Percentiles rank a stretch among this genome's conserved stretches.
Conservation (phyloP, 2,888 invertebrate genomes). For the Myopa testacea region DNA sequence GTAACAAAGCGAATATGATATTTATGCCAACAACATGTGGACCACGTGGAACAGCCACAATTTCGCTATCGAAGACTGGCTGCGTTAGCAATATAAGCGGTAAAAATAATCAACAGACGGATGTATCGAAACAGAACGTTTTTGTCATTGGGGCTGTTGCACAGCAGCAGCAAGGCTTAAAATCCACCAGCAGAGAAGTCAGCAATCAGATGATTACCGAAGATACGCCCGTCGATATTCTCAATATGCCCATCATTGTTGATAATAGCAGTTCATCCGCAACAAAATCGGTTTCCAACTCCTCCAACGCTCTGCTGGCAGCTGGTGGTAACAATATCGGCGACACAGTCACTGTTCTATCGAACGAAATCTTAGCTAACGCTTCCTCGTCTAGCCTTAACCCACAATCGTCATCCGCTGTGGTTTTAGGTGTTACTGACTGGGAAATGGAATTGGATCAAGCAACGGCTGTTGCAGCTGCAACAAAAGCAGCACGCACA, state of each 20-base stretch:
- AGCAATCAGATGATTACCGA: constrained; percentile 69
- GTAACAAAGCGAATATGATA: constrained; percentile 57
- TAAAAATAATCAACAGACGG: constrained; percentile 26
- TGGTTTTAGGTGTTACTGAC: constrained; percentile 67
- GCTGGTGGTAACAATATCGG: constrained; percentile 45
- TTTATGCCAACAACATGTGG: constrained; percentile 58
- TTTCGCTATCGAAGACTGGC: constrained; percentile 48
- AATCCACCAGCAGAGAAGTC: not conserved
- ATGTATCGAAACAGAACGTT: constrained; percentile 55
- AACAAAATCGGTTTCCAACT: constrained; percentile 29
- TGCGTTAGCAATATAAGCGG: constrained; percentile 38
- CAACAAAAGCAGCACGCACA: constrained; percentile 42
- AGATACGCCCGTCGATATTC: constrained; percentile 72
- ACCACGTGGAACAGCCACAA: constrained; percentile 43
- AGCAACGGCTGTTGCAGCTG: constrained; percentile 59
- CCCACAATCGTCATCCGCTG: constrained; percentile 44
- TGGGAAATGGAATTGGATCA: constrained; percentile 76
- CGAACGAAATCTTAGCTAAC: constrained; percentile 35
- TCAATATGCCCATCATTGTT: constrained; percentile 65
- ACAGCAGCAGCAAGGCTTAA: constrained; percentile 26
- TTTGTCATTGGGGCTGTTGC: constrained; percentile 55
- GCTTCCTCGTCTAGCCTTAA: constrained; percentile 36
- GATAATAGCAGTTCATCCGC: constrained; percentile 46
- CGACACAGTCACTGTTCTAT: constrained; percentile 41
- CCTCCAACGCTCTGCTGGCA: constrained; percentile 40